These are phyloP conservation scores for Edolisoma coerulescens DNA, from an alignment of 2,113 vertebrate genomes.

Conservation along the genomic window DNA sequence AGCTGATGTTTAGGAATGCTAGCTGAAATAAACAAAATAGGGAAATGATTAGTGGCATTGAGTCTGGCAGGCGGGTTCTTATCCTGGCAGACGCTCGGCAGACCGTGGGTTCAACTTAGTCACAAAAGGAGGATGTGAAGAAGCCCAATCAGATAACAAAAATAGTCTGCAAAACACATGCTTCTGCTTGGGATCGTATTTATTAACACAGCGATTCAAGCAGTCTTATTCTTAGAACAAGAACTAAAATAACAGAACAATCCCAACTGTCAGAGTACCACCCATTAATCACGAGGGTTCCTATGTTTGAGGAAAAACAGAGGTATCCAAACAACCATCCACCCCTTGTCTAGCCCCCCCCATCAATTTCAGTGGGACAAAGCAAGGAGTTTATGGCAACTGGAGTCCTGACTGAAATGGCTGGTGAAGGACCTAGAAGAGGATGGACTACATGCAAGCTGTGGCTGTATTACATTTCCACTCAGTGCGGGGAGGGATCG, in stretches of 20 bases:
- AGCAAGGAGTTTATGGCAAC: background rate
- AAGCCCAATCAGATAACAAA: background rate
- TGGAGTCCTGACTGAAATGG: background rate
- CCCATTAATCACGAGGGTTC: background rate
- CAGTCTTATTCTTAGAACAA: constrained; percentile 21
- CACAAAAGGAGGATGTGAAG: constrained; percentile 23
- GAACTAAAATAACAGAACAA: constrained; percentile 11
- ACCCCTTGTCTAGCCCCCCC: background rate
- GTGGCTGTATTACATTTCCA: background rate
- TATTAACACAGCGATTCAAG: constrained; percentile 15
- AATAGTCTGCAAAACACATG: constrained; percentile 19
- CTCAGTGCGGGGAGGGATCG: background rate
- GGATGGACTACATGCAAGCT: background rate
- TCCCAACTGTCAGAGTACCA: background rate
- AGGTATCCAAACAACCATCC: background rate
- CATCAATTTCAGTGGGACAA: background rate
- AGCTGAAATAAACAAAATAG: constrained; percentile 7
- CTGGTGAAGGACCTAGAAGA: background rate
- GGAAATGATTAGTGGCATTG: background rate
- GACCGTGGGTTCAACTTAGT: constrained; percentile 25
- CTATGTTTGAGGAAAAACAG: background rate
- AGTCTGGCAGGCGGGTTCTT: constrained; percentile 15
- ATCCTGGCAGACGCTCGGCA: background rate
- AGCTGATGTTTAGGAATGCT: background rate
- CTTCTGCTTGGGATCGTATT: background rate